Base-by-base conservation (phyloP, 2,888 invertebrate species). In the Augochlorella aurata region DNA sequence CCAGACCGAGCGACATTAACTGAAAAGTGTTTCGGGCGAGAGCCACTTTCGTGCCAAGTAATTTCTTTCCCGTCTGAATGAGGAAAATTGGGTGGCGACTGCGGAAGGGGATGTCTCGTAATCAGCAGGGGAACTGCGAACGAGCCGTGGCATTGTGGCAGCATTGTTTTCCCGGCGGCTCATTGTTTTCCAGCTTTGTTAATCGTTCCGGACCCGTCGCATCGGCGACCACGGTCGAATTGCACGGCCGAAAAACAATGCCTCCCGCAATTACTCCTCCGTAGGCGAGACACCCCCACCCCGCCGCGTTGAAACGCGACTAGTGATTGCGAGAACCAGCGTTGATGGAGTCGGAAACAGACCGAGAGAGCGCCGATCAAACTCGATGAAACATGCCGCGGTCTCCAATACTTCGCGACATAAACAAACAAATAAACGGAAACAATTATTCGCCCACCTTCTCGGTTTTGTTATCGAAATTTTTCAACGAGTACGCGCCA, bases 171-270 rank as follows among this genome's bases (percentile, higher is more conserved):
- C 77, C 77, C 82, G 78, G 75, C 77, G 85, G 83, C 81, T 90
- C 89, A 92, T 92, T 92, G 91, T 92, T 92, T 91, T 89, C 89
- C 89, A 88, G 89, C 90, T 90, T 91, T 90, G 91, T 91, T 92
- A 88, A 92, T 92, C 88, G 90, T 87, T 85, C 83, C 79, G 86
- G 81, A 10, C 38, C 63, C 21, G 54, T 67, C 74, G 68, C 71
- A 76, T 74, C 76, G 29, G 69, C 66, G 18, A 38, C 68, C 81
- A 82, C 80, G 73, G 79, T 67, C 77, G 54, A 73, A 79, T 79
- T 50, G 79, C 84, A 66, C 50, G 66, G 70, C 68, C 85, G 78
- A 90, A 89, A 90, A 91, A 92, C 90, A 91, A 90, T 90, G 88
- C 87, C 70, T 81, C 79, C 86, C 85, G 90, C 88, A 90, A 91